Evolutionary conservation across 2,113 vertebrate species (phyloP).

Genomic region (Psittacula cyanocephala): DNA sequence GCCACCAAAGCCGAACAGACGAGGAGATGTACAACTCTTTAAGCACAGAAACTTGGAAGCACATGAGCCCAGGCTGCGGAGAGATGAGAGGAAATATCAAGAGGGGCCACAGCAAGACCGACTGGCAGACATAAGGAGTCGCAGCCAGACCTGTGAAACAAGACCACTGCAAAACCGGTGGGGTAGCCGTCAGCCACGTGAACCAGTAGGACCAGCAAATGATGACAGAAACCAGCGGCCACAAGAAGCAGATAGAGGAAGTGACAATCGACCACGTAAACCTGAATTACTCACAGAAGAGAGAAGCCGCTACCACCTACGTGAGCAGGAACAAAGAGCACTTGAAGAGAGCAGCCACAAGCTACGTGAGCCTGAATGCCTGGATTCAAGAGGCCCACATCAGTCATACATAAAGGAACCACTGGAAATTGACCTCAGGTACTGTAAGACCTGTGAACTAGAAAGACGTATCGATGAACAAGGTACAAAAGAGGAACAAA

Average conservation of each 20-base stretch:
- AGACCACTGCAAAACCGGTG: neutral
- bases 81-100: neutral
- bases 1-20: neutral
- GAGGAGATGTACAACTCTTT: fast-evolving
- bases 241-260: neutral
- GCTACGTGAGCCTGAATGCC: fast-evolving
- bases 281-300: neutral
- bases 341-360: fast-evolving
- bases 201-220: fast-evolving
- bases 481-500: fast-evolving
- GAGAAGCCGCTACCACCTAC: neutral
- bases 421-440: fast-evolving
- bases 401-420: neutral
- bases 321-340: neutral
- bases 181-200: neutral
- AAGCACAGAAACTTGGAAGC: fast-evolving
- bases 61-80: neutral
- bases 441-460: fast-evolving
- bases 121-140: neutral
- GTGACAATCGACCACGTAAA: fast-evolving
- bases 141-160: neutral
- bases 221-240: neutral
- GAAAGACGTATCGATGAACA: fast-evolving
- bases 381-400: fast-evolving
- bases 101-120: neutral